These are phyloP conservation scores for Lydus trimaculatus DNA, from an alignment of 2,888 invertebrate genomes.

Conservation along the genomic window DNA sequence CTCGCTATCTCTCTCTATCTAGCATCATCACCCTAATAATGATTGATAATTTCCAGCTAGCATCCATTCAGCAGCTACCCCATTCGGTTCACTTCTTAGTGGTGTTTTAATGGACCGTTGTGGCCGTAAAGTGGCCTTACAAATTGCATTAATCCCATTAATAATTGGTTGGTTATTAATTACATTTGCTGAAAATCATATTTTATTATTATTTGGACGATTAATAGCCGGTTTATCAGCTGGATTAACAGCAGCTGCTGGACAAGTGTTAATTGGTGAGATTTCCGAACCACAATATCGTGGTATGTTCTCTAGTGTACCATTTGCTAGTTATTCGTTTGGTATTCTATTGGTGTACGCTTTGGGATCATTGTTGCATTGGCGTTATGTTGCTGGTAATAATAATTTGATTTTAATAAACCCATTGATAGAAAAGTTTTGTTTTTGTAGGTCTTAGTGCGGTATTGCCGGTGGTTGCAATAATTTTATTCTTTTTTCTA, in stretches of 20 bases:
- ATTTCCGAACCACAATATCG: conserved; percentile 76
- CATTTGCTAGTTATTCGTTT: conserved; percentile 76
- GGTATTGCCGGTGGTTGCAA: conserved; percentile 68
- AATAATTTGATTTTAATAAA: conserved; percentile 6
- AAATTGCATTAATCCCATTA: conserved; percentile 71
- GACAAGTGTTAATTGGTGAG: conserved; percentile 80
- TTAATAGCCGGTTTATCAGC: conserved; percentile 76
- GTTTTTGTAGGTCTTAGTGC: conserved; percentile 58
- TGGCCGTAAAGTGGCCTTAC: conserved; percentile 72
- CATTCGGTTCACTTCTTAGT: conserved; percentile 74
- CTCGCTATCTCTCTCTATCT: too few relatives aligned
- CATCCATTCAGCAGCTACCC: conserved; percentile 80
- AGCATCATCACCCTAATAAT: not conserved
- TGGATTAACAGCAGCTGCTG: conserved; percentile 76
- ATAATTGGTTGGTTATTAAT: conserved; percentile 74
- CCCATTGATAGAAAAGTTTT: not conserved
- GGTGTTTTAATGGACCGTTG: conserved; percentile 75
- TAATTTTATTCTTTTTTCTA: conserved; percentile 69
- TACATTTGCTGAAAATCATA: conserved; percentile 64
- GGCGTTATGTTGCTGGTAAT: conserved; percentile 72
- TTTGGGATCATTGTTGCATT: conserved; percentile 72
- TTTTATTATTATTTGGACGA: conserved; percentile 70
- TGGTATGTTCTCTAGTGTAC: conserved; percentile 73
- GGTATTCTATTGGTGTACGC: conserved; percentile 79
- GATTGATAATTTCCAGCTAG: conserved; percentile 66